Evolutionary conservation across 1,140 invertebrate species (phyloP).

Genomic region (Drosophila subpulchrella): DNA sequence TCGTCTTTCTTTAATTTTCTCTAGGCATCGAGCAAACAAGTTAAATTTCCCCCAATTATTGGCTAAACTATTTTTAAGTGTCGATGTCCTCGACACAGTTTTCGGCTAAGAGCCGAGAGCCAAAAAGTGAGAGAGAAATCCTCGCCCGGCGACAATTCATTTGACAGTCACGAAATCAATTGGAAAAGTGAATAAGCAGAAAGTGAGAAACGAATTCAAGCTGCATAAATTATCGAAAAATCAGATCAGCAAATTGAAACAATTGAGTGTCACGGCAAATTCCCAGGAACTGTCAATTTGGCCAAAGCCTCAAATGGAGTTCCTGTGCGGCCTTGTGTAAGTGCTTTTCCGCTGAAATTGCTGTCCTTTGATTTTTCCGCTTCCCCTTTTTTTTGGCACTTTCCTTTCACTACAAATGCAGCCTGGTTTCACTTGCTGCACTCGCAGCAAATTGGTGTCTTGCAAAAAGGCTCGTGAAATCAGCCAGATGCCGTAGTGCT

Average conservation of each 20-base stretch:
- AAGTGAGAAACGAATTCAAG: conserved; percentile 52
- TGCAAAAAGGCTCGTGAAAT: conserved; percentile 69
- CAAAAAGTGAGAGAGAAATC: conserved; percentile 2
- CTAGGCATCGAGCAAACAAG: not conserved
- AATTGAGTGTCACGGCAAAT: conserved; percentile 45
- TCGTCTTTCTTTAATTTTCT: not conserved
- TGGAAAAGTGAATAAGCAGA: conserved; percentile 61
- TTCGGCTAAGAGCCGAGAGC: conserved; percentile 9
- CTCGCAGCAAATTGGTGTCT: conserved; percentile 34
- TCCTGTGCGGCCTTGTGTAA: conserved; percentile 24
- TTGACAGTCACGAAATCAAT: conserved; percentile 71
- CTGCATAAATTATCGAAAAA: conserved; percentile 74
- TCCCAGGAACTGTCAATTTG: conserved; percentile 46
- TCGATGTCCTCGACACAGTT: conserved; percentile 64
- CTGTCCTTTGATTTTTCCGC: conserved; percentile 24
- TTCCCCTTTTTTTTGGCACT: conserved; percentile 9
- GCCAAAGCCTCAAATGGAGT: conserved; percentile 26
- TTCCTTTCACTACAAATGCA: conserved; percentile 37
- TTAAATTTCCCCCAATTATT: conserved; percentile 7
- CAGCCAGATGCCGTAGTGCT: conserved; percentile 25
- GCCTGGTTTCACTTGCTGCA: conserved; percentile 11
- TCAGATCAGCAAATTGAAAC: conserved; percentile 65
- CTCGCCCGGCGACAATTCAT: conserved; percentile 35
- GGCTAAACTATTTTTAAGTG: conserved; percentile 43
- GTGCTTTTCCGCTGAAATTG: conserved; percentile 34